phyloP scores from a whole-genome alignment of 2,113 vertebrate species.

The Salvator merianae region DNA sequence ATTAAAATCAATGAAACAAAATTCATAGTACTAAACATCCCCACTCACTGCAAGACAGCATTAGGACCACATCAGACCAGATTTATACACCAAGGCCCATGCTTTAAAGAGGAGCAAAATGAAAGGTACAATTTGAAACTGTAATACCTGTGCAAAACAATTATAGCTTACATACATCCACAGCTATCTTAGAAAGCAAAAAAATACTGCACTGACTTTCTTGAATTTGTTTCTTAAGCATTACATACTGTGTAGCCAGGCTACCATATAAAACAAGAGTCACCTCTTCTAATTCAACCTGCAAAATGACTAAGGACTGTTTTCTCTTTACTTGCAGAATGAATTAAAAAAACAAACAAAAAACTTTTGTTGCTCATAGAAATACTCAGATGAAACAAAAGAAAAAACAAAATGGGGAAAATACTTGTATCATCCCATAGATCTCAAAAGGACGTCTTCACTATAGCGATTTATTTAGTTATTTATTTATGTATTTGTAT shows the following conservation, averaged over 20 bases:
- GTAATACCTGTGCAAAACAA: not conserved
- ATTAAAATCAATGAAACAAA: too few species aligned
- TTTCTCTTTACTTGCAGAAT: too few species aligned
- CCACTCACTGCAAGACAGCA: not conserved
- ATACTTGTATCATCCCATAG: too few species aligned
- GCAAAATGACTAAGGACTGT: too few species aligned
- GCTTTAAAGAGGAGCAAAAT: not conserved
- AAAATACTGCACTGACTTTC: not conserved
- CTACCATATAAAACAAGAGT: not conserved
- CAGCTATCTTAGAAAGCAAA: not conserved
- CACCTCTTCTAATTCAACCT: not conserved
- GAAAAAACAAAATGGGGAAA: too few species aligned
- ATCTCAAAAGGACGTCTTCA: too few species aligned
- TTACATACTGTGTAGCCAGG: not conserved
- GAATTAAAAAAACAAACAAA: too few species aligned
- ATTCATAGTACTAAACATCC: too few species aligned
- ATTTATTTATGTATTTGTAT: too few species aligned
- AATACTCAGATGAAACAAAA: not conserved
- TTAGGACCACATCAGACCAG: not conserved
- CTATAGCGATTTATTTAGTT: too few species aligned
- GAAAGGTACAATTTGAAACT: not conserved
- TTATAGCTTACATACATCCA: not conserved
- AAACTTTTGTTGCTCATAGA: too few species aligned
- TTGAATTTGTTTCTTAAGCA: not conserved
- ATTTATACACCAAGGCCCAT: not conserved